A percentile compares a stretch with the other conserved stretches of the same genome.
Evolutionary conservation across 2,797 vertebrate genomes (phyloP).

Genomic region (Tragelaphus oryx): DNA sequence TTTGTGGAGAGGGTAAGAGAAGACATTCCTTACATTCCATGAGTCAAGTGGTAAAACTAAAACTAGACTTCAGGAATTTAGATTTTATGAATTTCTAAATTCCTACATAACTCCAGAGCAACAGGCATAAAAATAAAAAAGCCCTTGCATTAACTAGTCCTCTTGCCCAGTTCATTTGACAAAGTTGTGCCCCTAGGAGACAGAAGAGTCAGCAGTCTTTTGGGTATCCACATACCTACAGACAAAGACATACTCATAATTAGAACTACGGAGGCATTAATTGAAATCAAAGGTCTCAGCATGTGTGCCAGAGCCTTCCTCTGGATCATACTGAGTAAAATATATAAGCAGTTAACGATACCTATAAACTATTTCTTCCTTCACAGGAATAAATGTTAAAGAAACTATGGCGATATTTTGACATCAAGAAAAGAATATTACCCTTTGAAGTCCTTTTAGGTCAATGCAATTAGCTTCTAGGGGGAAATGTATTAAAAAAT

Average conservation of each 20-base stretch:
- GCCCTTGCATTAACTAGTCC: neutral
- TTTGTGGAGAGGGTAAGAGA: no score
- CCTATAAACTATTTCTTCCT: neutral
- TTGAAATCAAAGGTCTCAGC: neutral
- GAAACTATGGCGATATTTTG: neutral
- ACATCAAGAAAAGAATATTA: neutral
- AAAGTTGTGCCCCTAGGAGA: neutral
- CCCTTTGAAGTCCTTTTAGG: constrained; percentile 13
- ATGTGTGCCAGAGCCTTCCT: neutral
- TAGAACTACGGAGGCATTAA: neutral
- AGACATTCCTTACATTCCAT: neutral
- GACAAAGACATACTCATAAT: neutral
- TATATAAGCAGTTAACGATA: neutral
- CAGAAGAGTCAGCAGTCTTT: neutral
- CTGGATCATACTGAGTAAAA: neutral
- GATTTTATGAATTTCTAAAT: neutral
- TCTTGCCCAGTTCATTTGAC: neutral
- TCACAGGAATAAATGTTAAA: neutral
- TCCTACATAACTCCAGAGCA: neutral
- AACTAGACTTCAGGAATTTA: neutral
- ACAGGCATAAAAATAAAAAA: neutral
- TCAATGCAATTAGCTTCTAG: constrained; percentile 32
- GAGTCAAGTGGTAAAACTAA: neutral
- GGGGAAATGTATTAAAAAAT: constrained; percentile 13
- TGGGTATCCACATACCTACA: neutral